Conservation (phyloP, 2,113 vertebrate genomes). For the Pluvianellus socialis region DNA sequence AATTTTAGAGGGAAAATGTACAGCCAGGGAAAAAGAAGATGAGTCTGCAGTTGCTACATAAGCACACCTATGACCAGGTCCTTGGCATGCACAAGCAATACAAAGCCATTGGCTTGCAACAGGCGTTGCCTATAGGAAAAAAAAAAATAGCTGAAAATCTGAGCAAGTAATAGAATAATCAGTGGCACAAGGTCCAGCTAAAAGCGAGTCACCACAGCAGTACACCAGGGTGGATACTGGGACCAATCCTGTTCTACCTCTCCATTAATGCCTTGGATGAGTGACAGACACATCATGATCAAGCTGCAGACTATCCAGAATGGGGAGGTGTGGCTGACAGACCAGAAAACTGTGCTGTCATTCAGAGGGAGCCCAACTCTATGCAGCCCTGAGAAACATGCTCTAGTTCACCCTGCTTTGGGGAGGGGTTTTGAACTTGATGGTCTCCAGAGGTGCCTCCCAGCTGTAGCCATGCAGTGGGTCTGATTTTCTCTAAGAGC, state of each 20-base stretch:
- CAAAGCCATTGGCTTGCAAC: background rate
- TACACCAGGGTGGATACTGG: background rate
- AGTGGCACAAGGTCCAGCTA: background rate
- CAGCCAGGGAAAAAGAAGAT: background rate
- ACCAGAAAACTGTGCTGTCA: background rate
- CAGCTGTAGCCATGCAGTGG: background rate
- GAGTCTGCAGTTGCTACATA: background rate
- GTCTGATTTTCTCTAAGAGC: background rate
- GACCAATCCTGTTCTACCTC: background rate
- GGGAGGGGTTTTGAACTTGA: background rate
- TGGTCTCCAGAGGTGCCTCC: background rate
- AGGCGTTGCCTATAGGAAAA: background rate
- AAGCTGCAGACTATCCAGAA: background rate
- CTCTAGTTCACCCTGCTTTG: background rate
- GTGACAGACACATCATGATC: background rate
- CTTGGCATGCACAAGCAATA: background rate
- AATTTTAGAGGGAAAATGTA: background rate
- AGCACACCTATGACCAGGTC: background rate
- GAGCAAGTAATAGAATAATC: background rate
- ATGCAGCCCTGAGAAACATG: background rate
- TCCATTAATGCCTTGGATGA: background rate
- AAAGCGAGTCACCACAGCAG: background rate
- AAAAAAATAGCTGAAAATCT: background rate
- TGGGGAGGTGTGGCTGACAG: rapidly evolving
- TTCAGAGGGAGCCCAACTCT: background rate